Evolutionary conservation across 2,113 vertebrate genomes (phyloP).

Genomic region (Microtus pennsylvanicus): DNA sequence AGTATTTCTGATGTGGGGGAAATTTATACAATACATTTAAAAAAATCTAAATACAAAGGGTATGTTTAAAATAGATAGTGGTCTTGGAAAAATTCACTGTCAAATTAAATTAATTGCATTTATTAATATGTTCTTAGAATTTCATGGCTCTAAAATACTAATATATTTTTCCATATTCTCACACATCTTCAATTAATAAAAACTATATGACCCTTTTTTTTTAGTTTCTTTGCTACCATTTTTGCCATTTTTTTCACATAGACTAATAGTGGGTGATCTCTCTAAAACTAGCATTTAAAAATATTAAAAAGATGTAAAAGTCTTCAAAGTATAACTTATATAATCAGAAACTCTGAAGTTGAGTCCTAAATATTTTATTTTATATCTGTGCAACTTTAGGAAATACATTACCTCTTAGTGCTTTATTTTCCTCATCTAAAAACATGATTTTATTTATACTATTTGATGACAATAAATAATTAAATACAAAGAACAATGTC

Average conservation of each 20-base stretch:
- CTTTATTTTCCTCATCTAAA: conserved; percentile 34
- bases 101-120: conserved; percentile 4
- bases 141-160: conserved; percentile 12
- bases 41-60: conserved; percentile 49
- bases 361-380: conserved; percentile 11
- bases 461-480: background rate
- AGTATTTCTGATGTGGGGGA: background rate
- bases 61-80: conserved; percentile 39
- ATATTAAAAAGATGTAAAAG: background rate
- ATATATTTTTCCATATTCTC: background rate
- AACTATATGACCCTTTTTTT: background rate
- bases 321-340: background rate
- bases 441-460: background rate
- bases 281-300: conserved; percentile 24
- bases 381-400: background rate
- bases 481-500: background rate
- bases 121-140: background rate
- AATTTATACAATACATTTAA: conserved; percentile 3
- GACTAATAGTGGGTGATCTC: background rate
- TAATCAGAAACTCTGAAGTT: background rate
- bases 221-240: background rate
- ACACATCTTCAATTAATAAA: background rate
- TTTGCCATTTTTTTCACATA: background rate
- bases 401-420: background rate
- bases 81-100: background rate